phyloP scores from a whole-genome alignment of 1,140 invertebrate genomes.

The Brachionus sp. region DNA sequence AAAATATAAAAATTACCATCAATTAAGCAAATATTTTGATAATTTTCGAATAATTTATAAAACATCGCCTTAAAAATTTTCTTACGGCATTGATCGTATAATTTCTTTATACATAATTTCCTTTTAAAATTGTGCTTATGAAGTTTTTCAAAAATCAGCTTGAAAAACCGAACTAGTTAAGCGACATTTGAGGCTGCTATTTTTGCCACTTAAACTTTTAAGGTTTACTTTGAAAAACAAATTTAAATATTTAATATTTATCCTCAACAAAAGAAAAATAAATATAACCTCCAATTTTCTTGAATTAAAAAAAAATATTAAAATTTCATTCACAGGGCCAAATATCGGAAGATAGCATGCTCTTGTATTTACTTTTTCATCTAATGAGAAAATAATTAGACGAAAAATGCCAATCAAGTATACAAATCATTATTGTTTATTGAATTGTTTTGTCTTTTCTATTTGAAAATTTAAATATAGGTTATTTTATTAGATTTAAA shows the following conservation, averaged over 20 bases:
- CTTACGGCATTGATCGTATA: not conserved
- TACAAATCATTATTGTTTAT: not conserved
- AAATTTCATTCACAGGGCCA: not conserved
- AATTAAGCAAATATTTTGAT: no score
- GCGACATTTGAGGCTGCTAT: not conserved
- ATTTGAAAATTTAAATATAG: not conserved
- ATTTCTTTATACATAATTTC: not conserved
- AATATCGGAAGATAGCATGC: not conserved
- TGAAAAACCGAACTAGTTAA: not conserved
- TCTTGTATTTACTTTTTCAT: not conserved
- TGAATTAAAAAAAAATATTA: not conserved
- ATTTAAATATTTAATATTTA: slow-evolving; percentile 8
- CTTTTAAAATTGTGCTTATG: not conserved
- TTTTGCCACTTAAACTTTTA: not conserved
- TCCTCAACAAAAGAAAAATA: not conserved
- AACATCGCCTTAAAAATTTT: not conserved
- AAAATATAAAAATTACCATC: no score
- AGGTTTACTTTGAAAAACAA: not conserved
- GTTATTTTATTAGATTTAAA: not conserved
- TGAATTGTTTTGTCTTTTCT: not conserved
- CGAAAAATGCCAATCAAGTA: not conserved
- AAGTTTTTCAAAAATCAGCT: not conserved
- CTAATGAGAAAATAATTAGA: not conserved
- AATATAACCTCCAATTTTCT: not conserved
- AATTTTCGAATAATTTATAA: no score